phyloP scores from a whole-genome alignment of 2,113 vertebrate genomes.

The Typhlomys cinereus region DNA sequence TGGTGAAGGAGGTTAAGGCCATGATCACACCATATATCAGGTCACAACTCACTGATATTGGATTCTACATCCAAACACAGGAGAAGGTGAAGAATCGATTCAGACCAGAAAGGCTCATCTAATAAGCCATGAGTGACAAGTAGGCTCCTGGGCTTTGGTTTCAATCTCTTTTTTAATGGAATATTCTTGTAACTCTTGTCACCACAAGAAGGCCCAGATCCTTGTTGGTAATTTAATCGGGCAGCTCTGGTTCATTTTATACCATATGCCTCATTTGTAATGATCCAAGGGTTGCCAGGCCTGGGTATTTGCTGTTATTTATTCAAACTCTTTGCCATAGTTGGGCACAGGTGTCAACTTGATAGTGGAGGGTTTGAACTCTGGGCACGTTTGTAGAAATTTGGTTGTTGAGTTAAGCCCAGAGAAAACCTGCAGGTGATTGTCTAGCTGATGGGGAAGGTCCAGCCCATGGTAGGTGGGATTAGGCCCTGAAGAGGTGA shows the following conservation, averaged over 20 bases:
- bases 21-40: not conserved
- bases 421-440: no score
- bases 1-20: not conserved
- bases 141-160: not conserved
- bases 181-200: not conserved
- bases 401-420: no score
- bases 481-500: no score
- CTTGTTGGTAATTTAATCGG: not conserved
- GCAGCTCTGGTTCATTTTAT: not conserved
- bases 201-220: not conserved
- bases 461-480: no score
- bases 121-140: not conserved
- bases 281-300: not conserved
- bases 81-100: not conserved
- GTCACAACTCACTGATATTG: not conserved
- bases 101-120: not conserved
- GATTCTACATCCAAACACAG: not conserved
- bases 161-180: not conserved
- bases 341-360: no score
- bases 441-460: no score
- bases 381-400: no score
- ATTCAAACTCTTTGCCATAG: no score
- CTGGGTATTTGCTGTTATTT: not conserved
- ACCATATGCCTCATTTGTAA: no score
- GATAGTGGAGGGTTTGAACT: no score